Evolutionary conservation across 2,113 vertebrate species (phyloP), one percentile per base, ranked within the genome.

Genomic region (Hyla sarda): DNA sequence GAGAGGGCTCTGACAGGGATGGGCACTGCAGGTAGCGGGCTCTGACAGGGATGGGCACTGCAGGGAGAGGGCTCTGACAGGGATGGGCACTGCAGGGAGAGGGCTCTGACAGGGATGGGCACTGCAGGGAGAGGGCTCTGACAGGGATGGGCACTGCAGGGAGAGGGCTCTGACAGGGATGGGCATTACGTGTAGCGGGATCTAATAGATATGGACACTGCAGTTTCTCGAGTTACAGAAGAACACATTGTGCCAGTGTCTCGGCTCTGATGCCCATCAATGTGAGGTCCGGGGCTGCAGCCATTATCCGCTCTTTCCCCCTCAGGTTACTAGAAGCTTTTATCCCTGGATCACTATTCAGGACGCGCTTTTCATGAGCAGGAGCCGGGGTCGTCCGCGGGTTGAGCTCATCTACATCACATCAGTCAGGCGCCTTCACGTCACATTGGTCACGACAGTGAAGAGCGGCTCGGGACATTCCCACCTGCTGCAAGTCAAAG

Each of bases 401-500:
- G 3, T 6, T 67, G 13, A 67, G 28, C 62, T 67, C 62, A 67
- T 13, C 62, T 67, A 67, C 62, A 67, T 67, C 32, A 17, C 62
- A 67, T 65, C 30, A 21, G 28, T 48, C 79, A 37, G 30, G 48
- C 58, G 30, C 79, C 58, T 82, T 37, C 79, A 81, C 78, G 37
- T 81, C n/a, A 81, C 58, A 82, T 82, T 60, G 77, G 56, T 62
- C 58, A 45, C 34, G 77, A 80, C 77, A 80, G 77, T 2, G 13
- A 34, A 13, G 58, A 60, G 77, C 77, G 14, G 25, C 76, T 21
- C 76, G 7, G 76, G 17, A 17, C 30, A 21, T 21, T 1, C 8
- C 21, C 77, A 41, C 77, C 52, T 34, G 52, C 77, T 41, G 77
- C n/a, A 5, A 7, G 47, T 76, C 45, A 76, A 2, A 50, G 37